Evolutionary conservation across 2,113 vertebrate species (phyloP).

Genomic region (Amblyopsis rosae): DNA sequence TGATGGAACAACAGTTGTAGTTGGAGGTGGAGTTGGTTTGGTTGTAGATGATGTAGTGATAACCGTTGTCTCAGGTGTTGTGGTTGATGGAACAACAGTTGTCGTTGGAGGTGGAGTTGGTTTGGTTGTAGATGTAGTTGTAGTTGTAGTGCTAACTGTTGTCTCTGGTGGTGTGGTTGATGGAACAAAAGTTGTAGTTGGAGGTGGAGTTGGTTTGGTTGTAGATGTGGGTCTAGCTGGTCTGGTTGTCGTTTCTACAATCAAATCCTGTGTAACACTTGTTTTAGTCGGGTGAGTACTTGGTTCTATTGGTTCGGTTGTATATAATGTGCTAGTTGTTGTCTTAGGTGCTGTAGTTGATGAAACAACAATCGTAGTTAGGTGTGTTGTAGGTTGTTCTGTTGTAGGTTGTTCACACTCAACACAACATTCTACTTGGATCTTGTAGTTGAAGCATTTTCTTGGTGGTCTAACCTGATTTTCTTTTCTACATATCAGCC

Average conservation of each 20-base stretch:
- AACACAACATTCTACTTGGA: constrained; percentile 51
- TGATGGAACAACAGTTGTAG: neutral
- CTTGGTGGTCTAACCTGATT: neutral
- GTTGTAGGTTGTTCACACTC: neutral
- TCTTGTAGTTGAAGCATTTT: constrained; percentile 52
- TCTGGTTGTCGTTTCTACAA: neutral
- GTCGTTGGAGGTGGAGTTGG: neutral
- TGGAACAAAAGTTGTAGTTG: neutral
- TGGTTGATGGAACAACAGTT: neutral
- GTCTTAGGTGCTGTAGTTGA: neutral
- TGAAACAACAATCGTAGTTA: neutral
- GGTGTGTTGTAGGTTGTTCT: neutral
- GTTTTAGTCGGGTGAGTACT: no score
- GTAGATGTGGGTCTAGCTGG: neutral
- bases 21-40: neutral
- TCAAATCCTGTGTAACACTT: no score
- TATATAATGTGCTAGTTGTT: neutral
- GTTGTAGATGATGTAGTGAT: neutral
- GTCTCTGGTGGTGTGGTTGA: neutral
- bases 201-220: neutral
- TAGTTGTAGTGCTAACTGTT: neutral
- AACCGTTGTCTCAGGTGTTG: neutral
- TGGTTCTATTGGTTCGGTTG: neutral
- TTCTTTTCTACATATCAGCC: constrained; percentile 49
- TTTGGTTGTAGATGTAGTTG: neutral